Evolutionary conservation across 2,113 vertebrate genomes (phyloP).

Genomic region (Oryzias celebensis): DNA sequence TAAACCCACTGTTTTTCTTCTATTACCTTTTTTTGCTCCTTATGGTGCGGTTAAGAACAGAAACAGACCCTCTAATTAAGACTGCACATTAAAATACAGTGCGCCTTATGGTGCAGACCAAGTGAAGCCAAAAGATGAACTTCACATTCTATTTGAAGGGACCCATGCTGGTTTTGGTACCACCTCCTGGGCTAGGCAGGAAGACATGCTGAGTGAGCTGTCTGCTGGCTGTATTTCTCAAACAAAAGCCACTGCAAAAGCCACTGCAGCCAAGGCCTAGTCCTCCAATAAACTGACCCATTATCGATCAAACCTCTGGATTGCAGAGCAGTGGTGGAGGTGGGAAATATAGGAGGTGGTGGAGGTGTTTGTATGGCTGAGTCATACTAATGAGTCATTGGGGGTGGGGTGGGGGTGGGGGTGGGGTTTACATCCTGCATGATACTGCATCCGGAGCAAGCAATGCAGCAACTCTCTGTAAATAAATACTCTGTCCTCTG

Average conservation of each 20-base stretch:
- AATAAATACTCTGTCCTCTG: slow-evolving; percentile 93
- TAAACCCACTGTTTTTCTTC: too few species aligned
- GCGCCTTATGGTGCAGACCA: neutral
- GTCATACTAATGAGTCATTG: too few species aligned
- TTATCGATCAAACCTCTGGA: slow-evolving; percentile 81
- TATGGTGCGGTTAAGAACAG: too few species aligned
- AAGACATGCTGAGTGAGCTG: slow-evolving; percentile 71
- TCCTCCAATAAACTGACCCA: slow-evolving; percentile 59
- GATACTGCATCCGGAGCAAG: slow-evolving; percentile 99
- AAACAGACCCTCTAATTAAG: too few species aligned
- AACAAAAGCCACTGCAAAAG: slow-evolving; percentile 64
- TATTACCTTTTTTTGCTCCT: too few species aligned
- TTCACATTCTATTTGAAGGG: slow-evolving; percentile 53
- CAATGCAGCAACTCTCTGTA: slow-evolving; percentile 94
- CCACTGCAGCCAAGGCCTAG: slow-evolving; percentile 61
- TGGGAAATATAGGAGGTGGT: slow-evolving; percentile 55
- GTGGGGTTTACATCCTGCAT: slow-evolving; percentile 92
- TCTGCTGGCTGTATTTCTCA: slow-evolving; percentile 71
- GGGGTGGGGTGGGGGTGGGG: slow-evolving; percentile 26
- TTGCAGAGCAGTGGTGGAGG: slow-evolving; percentile 62
- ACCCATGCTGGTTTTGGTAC: slow-evolving; percentile 68
- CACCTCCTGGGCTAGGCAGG: slow-evolving; percentile 72
- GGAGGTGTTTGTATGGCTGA: slow-evolving; percentile 25
- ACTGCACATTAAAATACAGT: too few species aligned
- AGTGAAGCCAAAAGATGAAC: slow-evolving; percentile 27